Base-by-base conservation (phyloP, 2,888 invertebrate species). In the Dolichomitus sp. region DNA sequence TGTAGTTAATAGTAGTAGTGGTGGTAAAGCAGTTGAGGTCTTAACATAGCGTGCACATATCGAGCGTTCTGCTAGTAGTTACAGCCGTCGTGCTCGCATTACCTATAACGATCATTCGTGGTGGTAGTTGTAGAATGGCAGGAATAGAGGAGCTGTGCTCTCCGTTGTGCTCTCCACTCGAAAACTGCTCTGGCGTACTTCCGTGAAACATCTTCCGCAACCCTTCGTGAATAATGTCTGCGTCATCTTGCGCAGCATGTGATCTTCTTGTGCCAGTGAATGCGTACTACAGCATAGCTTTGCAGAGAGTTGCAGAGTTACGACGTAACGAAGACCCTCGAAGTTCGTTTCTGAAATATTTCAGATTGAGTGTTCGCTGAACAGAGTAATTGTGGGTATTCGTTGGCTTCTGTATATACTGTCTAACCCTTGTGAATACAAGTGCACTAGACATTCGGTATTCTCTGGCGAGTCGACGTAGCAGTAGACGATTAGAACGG, bases 171-270 rank as follows among this genome's bases (percentile, higher is more conserved):
- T 74, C 59, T 69, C 65, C 52, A 77, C 61, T 79, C 65, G 69
- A 61, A 59, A 37, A 33, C 37, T 76, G 75, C 72, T 76, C 72
- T 68, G 48, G 76, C 76, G 63, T 77, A 76, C 63, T 80, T 83
- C 65, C 73, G 50, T 63, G 76, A 63, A 80, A 83, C 83, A 83
- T 83, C 65, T 72, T 76, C 72, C 42, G 61, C 54, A 63, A 63
- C 83, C 73, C 75, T 83, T 76, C 80, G 80, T 83, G 83, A 83
- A 83, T 83, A 83, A 83, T 83, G 73, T 83, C 77, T 77, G 83
- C 83, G 83, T 83, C 83, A 83, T 80, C 80, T 80, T 83, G 83
- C 80, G 80, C 83, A 80, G 83, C 83, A 80, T 80, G 83, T 83
- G 83, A 83, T 83, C 73, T 80, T 83, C 83, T 83, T 77, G 74